Percentiles rank a stretch among this genome's conserved stretches.
These are phyloP conservation scores for Alligator sinensis DNA, from an alignment of 2,113 vertebrate genomes.

Conservation along the genomic window DNA sequence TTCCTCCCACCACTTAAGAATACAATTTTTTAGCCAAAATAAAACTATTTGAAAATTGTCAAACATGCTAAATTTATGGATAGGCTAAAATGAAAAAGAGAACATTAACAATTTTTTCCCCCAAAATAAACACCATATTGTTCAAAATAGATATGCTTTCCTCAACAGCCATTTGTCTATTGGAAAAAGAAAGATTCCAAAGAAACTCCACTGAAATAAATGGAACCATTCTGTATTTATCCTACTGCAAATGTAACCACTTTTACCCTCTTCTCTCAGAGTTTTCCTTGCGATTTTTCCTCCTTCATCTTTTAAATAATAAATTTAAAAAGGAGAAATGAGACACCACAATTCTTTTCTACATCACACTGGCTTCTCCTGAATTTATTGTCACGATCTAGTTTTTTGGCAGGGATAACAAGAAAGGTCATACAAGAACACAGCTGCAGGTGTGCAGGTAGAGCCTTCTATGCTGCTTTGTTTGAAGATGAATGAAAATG, in stretches of 20 bases:
- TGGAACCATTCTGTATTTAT: background rate
- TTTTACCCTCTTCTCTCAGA: background rate
- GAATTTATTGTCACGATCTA: conserved; percentile 56
- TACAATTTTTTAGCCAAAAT: too few species aligned
- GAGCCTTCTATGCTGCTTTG: background rate
- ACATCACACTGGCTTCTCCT: conserved; percentile 11
- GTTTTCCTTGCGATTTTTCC: background rate
- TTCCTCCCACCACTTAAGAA: too few species aligned
- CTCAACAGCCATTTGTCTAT: background rate
- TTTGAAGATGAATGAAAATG: conserved; percentile 44
- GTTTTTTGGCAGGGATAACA: conserved; percentile 50
- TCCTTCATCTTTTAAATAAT: conserved; percentile 28
- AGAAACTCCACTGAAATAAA: background rate
- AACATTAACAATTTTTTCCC: background rate
- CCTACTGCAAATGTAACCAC: background rate
- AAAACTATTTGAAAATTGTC: too few species aligned
- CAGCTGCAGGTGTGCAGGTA: conserved; percentile 56
- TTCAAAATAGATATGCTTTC: background rate
- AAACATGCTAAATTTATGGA: too few species aligned
- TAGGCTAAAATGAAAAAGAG: too few species aligned
- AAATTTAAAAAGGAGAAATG: conserved; percentile 45
- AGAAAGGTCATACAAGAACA: conserved; percentile 46
- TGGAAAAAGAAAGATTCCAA: background rate
- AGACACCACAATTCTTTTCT: conserved; percentile 40
- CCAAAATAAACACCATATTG: background rate